These are phyloP conservation scores for Gouania willdenowi DNA, from an alignment of 2,797 vertebrate genomes.

Conservation along the genomic window DNA sequence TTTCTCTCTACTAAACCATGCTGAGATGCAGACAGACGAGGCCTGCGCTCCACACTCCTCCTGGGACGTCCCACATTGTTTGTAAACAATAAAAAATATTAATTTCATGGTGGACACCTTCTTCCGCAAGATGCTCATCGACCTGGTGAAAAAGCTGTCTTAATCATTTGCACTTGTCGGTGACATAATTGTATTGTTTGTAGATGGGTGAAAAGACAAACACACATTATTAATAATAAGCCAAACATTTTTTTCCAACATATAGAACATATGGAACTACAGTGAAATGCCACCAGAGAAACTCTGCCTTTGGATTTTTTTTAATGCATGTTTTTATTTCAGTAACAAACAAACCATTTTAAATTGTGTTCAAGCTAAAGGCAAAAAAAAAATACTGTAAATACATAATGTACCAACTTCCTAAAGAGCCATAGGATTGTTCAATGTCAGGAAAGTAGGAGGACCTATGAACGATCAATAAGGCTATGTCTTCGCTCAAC, in stretches of 20 bases:
- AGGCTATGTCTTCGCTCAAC: slow-evolving; percentile 36
- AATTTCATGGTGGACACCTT: slow-evolving; percentile 71
- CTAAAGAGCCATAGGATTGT: slow-evolving; percentile 64
- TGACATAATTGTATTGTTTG: slow-evolving; percentile 51
- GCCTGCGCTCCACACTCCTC: slow-evolving; percentile 37
- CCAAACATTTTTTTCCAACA: too few species aligned
- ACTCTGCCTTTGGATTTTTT: too few species aligned
- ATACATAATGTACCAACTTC: slow-evolving; percentile 73
- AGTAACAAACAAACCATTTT: too few species aligned
- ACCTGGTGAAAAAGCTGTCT: slow-evolving; percentile 60
- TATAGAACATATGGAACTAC: too few species aligned
- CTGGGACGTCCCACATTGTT: slow-evolving; percentile 50
- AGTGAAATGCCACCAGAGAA: slow-evolving; percentile 42
- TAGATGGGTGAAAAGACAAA: slow-evolving; percentile 15
- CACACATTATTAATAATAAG: slow-evolving; percentile 29
- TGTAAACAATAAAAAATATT: slow-evolving; percentile 77
- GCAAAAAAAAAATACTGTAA: slow-evolving; percentile 73
- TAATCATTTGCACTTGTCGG: slow-evolving; percentile 38
- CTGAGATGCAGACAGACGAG: slow-evolving; percentile 46
- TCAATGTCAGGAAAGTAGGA: too few species aligned
- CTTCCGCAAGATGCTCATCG: slow-evolving; percentile 57
- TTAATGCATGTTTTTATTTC: too few species aligned
- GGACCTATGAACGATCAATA: too few species aligned
- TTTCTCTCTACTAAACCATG: slow-evolving; percentile 28
- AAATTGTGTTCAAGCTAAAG: slow-evolving; percentile 56